A percentile compares a stretch with the other conserved stretches of the same genome.
Evolutionary conservation across 2,113 vertebrate genomes (phyloP).

Genomic region (Seriola dumerili): DNA sequence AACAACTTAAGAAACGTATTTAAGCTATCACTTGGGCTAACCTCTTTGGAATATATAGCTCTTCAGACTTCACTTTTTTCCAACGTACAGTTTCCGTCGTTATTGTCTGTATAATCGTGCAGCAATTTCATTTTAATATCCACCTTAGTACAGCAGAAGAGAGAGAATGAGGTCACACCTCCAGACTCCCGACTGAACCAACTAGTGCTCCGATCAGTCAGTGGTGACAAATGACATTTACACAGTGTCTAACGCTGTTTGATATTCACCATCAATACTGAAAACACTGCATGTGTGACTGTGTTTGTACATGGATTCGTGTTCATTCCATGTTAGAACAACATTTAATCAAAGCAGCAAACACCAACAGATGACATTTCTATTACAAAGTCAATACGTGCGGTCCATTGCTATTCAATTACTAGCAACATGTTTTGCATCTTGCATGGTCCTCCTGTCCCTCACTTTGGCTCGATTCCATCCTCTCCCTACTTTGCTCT

Average conservation of each 20-base stretch:
- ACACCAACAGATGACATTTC: slow-evolving; percentile 36
- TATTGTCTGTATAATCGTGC: neutral
- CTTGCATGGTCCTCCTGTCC: slow-evolving; percentile 10
- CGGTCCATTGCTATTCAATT: slow-evolving; percentile 35
- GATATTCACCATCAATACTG: neutral
- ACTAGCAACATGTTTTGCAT: slow-evolving; percentile 24
- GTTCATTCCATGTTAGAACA: neutral
- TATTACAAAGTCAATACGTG: slow-evolving; percentile 26
- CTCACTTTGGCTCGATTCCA: neutral
- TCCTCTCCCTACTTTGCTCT: slow-evolving; percentile 3
- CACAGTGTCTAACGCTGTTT: slow-evolving; percentile 14
- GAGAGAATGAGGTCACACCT: no score
- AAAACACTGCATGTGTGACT: neutral
- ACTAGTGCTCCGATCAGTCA: neutral
- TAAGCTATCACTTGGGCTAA: no score
- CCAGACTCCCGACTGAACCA: neutral
- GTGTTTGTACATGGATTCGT: neutral
- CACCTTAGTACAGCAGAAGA: neutral
- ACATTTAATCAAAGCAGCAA: slow-evolving; percentile 20
- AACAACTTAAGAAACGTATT: no score
- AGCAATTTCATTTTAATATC: neutral
- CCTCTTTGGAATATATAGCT: no score
- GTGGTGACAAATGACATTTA: slow-evolving; percentile 38
- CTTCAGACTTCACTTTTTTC: no score
- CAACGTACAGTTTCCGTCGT: neutral